Evolutionary conservation across 1,140 invertebrate genomes (phyloP), one percentile per base, ranked within the genome.

Genomic region (Oscheius sp.): DNA sequence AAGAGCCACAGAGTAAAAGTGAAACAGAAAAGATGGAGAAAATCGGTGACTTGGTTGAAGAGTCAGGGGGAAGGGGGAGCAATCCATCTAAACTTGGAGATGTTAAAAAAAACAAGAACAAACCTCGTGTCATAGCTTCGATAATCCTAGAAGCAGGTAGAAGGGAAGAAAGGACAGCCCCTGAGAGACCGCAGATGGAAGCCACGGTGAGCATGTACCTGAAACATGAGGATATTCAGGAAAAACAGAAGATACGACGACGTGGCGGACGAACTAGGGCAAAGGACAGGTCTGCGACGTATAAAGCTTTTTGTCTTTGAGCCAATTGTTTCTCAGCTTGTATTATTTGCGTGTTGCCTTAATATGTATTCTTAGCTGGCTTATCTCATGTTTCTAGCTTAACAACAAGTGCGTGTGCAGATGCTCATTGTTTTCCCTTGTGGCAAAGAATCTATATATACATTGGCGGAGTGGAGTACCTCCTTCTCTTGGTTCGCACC

Each of bases 141-240:
- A 71, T 34, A 63, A 65, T 42, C 29, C 68, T 34, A 38, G 67
- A 36, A 23, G 67, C 62, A 31, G 73, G 73, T 23, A 71, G 46
- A 58, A 66, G 35, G 31, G 68, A 72, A 49, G 67, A 59, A 2
- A 75, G 61, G 29, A 70, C 61, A 29, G 73, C 42, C 2, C 73
- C 73, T 35, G 68, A 69, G 13, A 75, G 49, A 15, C 58, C 67
- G 38, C 73, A 75, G n/a, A 75, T 67, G n/a, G 73, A 75, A 45
- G 70, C 73, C 1, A 75, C 73, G 2, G 67, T 64, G 18, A 75
- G 61, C 59, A 75, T 70, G 68, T 75, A 75, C 31, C 73, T 75
- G 61, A 65, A 73, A 73, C 7, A 18, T 18, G 0, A 15, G 23
- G 23, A 45, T 45, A 15, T 0, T 45, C 18, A 18, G 15, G 0